phyloP scores from a whole-genome alignment of 2,888 invertebrate species.

The Lepidochrysops patricia region DNA sequence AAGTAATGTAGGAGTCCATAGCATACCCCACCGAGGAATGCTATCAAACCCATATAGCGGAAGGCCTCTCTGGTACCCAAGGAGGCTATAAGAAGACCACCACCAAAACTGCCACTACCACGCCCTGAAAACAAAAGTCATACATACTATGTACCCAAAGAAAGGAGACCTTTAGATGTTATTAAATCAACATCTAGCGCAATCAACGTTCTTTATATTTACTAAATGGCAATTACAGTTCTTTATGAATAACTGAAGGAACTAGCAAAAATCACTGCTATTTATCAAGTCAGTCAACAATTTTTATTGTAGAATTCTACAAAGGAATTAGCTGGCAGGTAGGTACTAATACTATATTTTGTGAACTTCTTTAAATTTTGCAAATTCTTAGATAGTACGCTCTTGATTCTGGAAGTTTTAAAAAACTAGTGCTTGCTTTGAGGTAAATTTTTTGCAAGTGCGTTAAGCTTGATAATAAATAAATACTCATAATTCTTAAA shows the following conservation, averaged over 20 bases:
- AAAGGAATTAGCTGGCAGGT: not conserved
- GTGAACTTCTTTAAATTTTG: not conserved
- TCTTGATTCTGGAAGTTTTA: no score
- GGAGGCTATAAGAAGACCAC: slow-evolving; percentile 83
- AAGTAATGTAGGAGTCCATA: slow-evolving; percentile 82
- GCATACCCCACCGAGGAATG: slow-evolving; percentile 80
- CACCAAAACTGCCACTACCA: slow-evolving; percentile 87
- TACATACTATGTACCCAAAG: not conserved
- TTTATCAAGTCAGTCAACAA: not conserved
- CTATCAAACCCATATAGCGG: slow-evolving; percentile 83
- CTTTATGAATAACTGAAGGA: no score
- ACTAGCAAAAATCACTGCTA: not conserved
- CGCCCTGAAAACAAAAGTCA: slow-evolving; percentile 64
- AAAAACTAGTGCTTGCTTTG: no score
- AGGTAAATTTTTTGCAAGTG: no score
- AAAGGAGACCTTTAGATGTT: no score
- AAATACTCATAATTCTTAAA: not conserved
- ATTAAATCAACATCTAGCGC: no score
- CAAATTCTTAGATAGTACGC: not conserved
- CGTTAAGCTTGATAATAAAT: not conserved
- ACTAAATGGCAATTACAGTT: no score
- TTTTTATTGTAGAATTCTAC: not conserved
- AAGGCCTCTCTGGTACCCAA: slow-evolving; percentile 86
- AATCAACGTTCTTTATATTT: no score
- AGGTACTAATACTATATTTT: no score